Base-by-base conservation (phyloP, 2,888 invertebrate species). In the Auanema freiburgensis region DNA sequence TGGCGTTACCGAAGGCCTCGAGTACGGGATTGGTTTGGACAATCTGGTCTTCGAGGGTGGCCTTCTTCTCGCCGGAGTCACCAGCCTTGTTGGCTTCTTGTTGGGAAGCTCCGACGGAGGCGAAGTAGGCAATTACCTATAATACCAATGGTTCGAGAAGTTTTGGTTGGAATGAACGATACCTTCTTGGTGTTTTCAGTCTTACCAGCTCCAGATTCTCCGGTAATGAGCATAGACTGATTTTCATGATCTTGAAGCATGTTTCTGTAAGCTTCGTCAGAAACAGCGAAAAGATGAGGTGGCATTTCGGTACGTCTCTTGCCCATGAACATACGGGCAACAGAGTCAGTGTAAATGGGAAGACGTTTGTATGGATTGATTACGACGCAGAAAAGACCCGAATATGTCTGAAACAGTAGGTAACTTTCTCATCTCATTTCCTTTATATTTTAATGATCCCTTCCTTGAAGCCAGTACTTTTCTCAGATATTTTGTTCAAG, bases 261-360 rank as follows among this genome's bases (percentile, higher is more conserved):
- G 72, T 80, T 80, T 59, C 80, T 68, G 74, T 80, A 80, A 64
- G 80, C 80, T 59, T 80, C 77, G 55, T 80, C 80, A 52, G 80
- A 80, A 58, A 80, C 79, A 63, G 80, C 80, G 71, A 80, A 98
- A 88, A 98, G 91, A 88, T 98, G 98, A 83, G 98, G 98, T 84
- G 98, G 98, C 85, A 98, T 96, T 89, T 98, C 98, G 88, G 91
- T 93, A 89, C 95, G 92, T 89, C 97, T 92, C 89, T 93, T 96
- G 87, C 97, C 96, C 88, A 95, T 91, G 91, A 96, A 98, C 87
- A 96, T 89, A 54, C 79, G 74, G 51, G 80, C 80, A 24, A 80
- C 79, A 24, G 79, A 76, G 65, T 80, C 80, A 51, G 80, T 80
- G 72, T 80, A 80, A 71, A 80, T 80, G 57, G 80, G 80, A 6